phyloP scores from a whole-genome alignment of 1,140 invertebrate species.

The Amphibalanus amphitrite region DNA sequence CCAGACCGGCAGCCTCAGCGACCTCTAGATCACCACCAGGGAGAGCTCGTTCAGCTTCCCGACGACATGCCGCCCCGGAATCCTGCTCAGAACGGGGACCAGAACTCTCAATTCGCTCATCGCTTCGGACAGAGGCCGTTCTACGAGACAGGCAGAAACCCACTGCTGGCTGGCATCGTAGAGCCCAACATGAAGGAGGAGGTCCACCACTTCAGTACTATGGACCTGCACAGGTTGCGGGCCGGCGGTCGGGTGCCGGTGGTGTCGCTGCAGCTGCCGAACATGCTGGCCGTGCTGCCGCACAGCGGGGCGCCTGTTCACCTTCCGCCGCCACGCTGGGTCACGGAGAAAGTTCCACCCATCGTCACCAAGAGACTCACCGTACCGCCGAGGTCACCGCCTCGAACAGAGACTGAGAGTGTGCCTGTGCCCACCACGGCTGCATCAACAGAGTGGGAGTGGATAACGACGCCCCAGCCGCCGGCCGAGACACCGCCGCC shows the following conservation, averaged over 20 bases:
- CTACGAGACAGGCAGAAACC: neutral
- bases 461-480: too few relatives aligned
- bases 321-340: neutral
- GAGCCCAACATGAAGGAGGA: neutral
- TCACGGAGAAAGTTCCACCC: neutral
- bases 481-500: too few relatives aligned
- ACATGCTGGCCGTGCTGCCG: neutral
- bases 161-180: neutral
- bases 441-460: too few relatives aligned
- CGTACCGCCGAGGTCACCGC: too few relatives aligned
- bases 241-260: neutral
- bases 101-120: too few relatives aligned
- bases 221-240: neutral
- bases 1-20: too few relatives aligned
- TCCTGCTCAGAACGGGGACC: too few relatives aligned
- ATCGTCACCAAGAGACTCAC: neutral
- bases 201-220: neutral
- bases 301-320: neutral
- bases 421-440: too few relatives aligned
- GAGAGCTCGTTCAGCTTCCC: too few relatives aligned
- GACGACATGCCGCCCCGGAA: too few relatives aligned
- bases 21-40: too few relatives aligned
- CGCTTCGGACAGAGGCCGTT: neutral
- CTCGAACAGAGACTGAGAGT: too few relatives aligned
- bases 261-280: neutral